Percentiles rank a stretch among this genome's conserved stretches.
phyloP scores from a whole-genome alignment of 2,797 vertebrate genomes.

The Danio aesculapii region DNA sequence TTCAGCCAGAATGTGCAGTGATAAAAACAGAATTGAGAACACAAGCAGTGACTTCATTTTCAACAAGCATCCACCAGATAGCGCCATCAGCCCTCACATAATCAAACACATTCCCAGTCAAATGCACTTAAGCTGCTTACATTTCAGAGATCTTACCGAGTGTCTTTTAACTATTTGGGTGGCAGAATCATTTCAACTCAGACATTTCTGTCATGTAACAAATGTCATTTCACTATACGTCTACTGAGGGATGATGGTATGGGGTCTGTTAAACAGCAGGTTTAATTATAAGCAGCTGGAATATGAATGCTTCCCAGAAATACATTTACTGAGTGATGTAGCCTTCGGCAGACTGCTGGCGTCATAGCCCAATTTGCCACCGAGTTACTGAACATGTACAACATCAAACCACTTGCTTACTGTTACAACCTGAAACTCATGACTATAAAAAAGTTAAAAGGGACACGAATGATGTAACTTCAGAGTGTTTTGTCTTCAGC shows the following conservation, averaged over 20 bases:
- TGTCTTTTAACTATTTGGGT: not conserved
- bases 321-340: constrained; percentile 19
- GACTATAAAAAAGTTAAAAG: constrained; percentile 36
- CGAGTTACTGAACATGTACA: constrained; percentile 10
- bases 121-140: not conserved
- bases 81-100: constrained; percentile 9
- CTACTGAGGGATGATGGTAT: not conserved
- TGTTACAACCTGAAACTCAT: constrained; percentile 28
- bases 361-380: constrained; percentile 18
- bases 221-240: not conserved
- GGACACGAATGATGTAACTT: constrained; percentile 19
- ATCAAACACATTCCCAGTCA: not conserved
- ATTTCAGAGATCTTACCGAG: not conserved
- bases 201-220: not conserved
- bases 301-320: constrained; percentile 21
- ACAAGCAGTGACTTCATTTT: not conserved
- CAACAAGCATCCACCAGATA: constrained; percentile 25
- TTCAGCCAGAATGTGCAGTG: not conserved
- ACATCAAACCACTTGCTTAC: constrained; percentile 24
- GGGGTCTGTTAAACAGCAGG: constrained; percentile 14
- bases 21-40: not conserved
- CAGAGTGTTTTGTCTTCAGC: constrained; percentile 8
- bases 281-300: constrained; percentile 1
- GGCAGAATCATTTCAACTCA: not conserved
- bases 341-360: not conserved